phyloP scores from a whole-genome alignment of 2,888 invertebrate species.

The Automeris io region DNA sequence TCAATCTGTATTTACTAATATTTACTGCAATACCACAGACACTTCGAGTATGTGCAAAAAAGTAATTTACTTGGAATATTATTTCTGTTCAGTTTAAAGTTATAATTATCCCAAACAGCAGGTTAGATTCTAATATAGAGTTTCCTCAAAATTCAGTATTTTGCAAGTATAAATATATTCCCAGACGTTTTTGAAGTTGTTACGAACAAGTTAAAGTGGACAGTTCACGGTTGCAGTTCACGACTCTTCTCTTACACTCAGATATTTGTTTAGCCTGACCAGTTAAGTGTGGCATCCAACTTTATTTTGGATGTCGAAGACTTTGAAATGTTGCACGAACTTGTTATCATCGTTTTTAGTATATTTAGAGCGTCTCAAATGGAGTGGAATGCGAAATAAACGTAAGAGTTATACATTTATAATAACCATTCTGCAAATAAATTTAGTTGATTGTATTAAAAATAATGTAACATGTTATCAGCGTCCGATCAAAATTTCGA shows the following conservation, averaged over 20 bases:
- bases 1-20: no score
- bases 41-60: no score
- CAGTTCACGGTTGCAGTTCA: conserved; percentile 38
- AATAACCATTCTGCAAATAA: background rate
- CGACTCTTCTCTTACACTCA: conserved; percentile 52
- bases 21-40: no score
- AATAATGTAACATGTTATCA: no score
- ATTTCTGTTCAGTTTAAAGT: no score
- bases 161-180: conserved; percentile 46
- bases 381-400: conserved; percentile 19
- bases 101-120: no score
- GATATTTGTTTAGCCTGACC: conserved; percentile 65
- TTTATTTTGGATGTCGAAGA: conserved; percentile 58
- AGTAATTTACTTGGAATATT: no score
- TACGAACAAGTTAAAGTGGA: conserved; percentile 40
- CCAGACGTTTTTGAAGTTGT: conserved; percentile 41
- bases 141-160: no score
- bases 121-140: no score
- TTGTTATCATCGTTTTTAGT: conserved; percentile 58
- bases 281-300: conserved; percentile 69
- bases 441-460: no score
- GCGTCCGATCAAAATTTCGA: no score
- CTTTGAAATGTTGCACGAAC: conserved; percentile 48
- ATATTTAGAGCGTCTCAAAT: conserved; percentile 29
- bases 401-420: background rate